phyloP scores from a whole-genome alignment of 2,797 vertebrate genomes.

The Rallus crepitans region DNA sequence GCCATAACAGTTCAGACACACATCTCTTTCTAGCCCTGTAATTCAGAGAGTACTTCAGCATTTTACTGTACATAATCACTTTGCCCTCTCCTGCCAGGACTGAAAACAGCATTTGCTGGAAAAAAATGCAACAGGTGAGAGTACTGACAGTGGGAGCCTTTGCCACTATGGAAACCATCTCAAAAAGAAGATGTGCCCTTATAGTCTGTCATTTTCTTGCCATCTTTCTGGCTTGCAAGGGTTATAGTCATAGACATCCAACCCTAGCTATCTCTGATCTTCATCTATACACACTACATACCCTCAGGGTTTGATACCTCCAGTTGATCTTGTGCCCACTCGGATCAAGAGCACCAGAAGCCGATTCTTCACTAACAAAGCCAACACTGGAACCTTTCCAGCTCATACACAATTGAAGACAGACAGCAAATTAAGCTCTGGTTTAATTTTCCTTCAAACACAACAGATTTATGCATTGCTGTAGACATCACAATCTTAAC shows the following conservation, averaged over 20 bases:
- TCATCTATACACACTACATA: background rate
- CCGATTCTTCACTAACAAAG: background rate
- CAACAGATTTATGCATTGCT: slow-evolving; percentile 68
- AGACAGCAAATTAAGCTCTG: slow-evolving; percentile 22
- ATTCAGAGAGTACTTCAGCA: background rate
- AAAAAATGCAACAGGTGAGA: background rate
- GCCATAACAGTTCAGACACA: background rate
- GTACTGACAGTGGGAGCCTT: background rate
- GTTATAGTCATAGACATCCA: background rate
- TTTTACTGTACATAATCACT: background rate
- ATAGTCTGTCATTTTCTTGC: background rate
- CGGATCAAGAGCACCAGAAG: background rate
- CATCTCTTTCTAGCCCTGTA: background rate
- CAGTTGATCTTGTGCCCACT: background rate
- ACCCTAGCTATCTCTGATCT: background rate
- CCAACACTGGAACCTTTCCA: slow-evolving; percentile 66
- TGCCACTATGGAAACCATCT: background rate
- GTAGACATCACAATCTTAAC: background rate
- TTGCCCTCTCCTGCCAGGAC: background rate
- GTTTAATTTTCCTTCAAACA: slow-evolving; percentile 77
- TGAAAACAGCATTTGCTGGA: background rate
- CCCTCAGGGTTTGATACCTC: background rate
- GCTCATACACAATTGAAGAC: background rate
- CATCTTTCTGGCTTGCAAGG: background rate
- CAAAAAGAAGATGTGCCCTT: background rate